phyloP scores from a whole-genome alignment of 2,797 vertebrate genomes.

The Glyptemys insculpta region DNA sequence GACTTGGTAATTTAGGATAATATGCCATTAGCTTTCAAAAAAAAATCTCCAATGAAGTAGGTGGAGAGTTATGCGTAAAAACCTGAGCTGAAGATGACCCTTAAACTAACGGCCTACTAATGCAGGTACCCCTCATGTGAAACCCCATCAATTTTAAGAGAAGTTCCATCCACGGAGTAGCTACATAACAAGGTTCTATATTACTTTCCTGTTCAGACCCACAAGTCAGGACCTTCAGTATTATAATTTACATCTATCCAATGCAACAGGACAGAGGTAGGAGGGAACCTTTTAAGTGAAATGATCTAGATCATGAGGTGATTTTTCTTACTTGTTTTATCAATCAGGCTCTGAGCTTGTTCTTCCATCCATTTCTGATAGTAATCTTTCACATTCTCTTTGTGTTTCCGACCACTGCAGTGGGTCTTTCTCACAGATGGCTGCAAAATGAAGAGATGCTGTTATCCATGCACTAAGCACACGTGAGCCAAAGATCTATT shows the following conservation, averaged over 20 bases:
- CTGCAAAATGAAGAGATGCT: conserved; percentile 74
- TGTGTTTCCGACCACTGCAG: conserved; percentile 97
- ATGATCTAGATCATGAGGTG: neutral
- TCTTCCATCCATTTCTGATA: conserved; percentile 99
- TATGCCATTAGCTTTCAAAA: neutral
- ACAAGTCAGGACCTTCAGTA: neutral
- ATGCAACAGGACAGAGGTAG: neutral
- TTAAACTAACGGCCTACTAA: accelerated
- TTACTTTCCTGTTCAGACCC: accelerated
- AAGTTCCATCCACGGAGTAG: accelerated
- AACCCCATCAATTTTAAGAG: accelerated
- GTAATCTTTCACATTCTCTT: conserved; percentile 99
- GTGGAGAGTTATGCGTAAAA: neutral
- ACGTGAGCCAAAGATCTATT: neutral
- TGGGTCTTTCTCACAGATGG: conserved; percentile 98
- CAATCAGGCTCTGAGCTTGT: conserved; percentile 98
- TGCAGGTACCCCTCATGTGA: accelerated
- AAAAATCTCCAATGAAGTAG: neutral
- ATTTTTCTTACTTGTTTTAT: conserved; percentile 93
- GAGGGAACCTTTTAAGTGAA: neutral
- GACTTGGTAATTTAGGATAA: neutral
- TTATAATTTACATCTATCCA: neutral
- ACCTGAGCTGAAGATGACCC: neutral
- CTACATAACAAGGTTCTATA: neutral
- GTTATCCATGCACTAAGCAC: neutral